These are phyloP conservation scores for Plectropomus leopardus DNA, from an alignment of 2,113 vertebrate genomes.

Conservation along the genomic window DNA sequence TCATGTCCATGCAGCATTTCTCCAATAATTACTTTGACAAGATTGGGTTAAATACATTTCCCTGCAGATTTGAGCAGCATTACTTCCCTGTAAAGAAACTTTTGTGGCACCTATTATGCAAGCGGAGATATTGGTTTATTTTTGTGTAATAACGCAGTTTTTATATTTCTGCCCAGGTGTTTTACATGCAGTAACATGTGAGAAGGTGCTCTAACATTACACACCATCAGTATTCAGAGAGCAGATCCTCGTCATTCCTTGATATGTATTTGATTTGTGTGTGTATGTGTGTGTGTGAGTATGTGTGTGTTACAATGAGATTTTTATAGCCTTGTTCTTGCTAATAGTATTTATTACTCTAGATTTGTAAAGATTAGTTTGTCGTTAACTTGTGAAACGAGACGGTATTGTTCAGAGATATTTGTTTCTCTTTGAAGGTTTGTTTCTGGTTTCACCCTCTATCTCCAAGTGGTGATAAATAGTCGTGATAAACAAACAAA, in stretches of 20 bases:
- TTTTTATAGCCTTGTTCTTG: conserved; percentile 70
- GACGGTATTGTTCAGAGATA: conserved; percentile 69
- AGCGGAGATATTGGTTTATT: conserved; percentile 45
- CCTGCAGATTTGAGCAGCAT: conserved; percentile 24
- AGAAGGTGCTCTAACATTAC: conserved; percentile 50
- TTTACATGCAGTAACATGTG: conserved; percentile 74
- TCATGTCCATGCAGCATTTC: conserved; percentile 9
- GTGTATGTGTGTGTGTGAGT: conserved; percentile 21
- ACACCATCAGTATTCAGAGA: conserved; percentile 42
- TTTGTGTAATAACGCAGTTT: conserved; percentile 49
- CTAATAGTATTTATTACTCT: conserved; percentile 85
- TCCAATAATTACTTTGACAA: conserved; percentile 19
- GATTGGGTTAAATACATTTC: conserved; percentile 32
- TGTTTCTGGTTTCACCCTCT: conserved; percentile 64
- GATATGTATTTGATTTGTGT: conserved; percentile 44
- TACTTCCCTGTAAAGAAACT: conserved; percentile 35
- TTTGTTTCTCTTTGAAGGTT: conserved; percentile 68
- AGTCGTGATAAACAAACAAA: conserved; percentile 65
- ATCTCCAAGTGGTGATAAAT: conserved; percentile 76
- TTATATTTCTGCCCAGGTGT: conserved; percentile 49
- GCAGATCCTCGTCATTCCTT: conserved; percentile 53
- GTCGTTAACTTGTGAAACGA: conserved; percentile 77
- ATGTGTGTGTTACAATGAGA: conserved; percentile 47
- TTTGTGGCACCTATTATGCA: conserved; percentile 19
- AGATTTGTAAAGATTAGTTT: conserved; percentile 76